Conservation (phyloP, 2,888 invertebrate genomes). For the Acheta domesticus region DNA sequence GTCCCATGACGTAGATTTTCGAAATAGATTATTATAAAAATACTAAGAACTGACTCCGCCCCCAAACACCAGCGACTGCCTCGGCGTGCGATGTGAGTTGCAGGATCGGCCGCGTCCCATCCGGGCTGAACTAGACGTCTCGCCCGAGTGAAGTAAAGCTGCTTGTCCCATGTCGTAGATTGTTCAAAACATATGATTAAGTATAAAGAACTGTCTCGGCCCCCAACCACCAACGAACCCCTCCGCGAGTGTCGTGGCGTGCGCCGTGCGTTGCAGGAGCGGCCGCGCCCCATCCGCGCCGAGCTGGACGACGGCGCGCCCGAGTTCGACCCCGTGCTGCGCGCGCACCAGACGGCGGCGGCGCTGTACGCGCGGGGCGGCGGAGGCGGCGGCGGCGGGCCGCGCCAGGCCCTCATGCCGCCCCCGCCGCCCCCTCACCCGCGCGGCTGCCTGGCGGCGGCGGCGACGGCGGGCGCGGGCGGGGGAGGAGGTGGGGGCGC, state of each 20-base stretch:
- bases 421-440: constrained; percentile 35
- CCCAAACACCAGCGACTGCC: too few species aligned
- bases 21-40: too few species aligned
- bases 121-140: too few species aligned
- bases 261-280: constrained; percentile 29
- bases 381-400: constrained; percentile 35
- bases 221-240: neutral
- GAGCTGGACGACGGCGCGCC: constrained; percentile 32
- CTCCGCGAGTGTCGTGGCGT: neutral
- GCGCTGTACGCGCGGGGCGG: constrained; percentile 34
- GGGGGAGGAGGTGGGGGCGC: constrained; percentile 33
- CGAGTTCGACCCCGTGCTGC: neutral
- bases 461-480: neutral
- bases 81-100: neutral
- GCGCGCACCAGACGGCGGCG: constrained; percentile 35
- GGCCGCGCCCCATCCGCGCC: constrained; percentile 43
- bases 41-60: too few species aligned
- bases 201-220: too few species aligned
- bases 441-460: constrained; percentile 37
- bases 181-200: too few species aligned
- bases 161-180: too few species aligned
- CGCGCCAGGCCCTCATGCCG: constrained; percentile 31
- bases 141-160: neutral
- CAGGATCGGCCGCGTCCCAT: constrained; percentile 35
- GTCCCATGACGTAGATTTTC: too few species aligned